Conservation (phyloP, 2,113 vertebrate species). For the Elgaria multicarinata region DNA sequence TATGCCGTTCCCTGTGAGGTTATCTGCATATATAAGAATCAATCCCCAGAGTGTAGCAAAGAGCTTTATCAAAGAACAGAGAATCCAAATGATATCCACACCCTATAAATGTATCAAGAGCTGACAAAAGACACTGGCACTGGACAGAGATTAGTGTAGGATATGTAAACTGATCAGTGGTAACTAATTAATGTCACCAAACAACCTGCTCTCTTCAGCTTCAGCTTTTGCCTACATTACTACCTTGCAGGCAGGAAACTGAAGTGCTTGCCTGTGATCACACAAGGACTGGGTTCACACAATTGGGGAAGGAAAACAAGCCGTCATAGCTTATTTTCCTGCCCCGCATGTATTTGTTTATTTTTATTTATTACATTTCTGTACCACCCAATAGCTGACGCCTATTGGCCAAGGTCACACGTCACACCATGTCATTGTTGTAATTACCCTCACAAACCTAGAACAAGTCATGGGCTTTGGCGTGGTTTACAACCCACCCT, state of each 20-base stretch:
- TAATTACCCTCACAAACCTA: no score
- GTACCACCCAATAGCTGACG: no score
- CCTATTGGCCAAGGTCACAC: no score
- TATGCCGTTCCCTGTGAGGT: conserved; percentile 22
- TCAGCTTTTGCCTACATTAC: neutral
- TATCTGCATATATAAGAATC: neutral
- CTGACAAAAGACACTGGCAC: neutral
- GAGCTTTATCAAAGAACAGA: neutral
- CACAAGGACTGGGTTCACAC: no score
- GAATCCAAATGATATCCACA: neutral
- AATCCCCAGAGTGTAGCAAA: neutral
- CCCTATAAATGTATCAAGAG: neutral
- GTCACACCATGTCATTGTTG: no score
- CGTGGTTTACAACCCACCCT: no score
- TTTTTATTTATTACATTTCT: no score
- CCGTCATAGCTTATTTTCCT: no score
- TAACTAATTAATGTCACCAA: neutral
- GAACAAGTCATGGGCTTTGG: no score
- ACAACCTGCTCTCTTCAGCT: neutral
- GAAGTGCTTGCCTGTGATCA: no score
- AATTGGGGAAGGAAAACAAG: no score
- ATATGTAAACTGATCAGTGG: neutral
- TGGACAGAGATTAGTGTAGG: neutral
- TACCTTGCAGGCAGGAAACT: neutral
- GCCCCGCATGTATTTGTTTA: no score